phyloP scores from a whole-genome alignment of 2,113 vertebrate species.

The Chascanopsetta lugubris region DNA sequence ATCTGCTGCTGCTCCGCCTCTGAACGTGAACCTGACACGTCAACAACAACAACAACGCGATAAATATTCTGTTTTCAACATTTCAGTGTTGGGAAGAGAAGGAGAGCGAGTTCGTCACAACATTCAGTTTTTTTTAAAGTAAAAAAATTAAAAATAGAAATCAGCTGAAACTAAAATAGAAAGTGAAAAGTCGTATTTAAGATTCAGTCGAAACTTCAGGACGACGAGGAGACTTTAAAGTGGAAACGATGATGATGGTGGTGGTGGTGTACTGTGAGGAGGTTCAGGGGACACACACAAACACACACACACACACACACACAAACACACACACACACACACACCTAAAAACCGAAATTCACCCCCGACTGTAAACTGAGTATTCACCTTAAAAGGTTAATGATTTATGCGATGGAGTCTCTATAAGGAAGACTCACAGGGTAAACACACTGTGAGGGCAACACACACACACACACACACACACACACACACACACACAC shows the following conservation, averaged over 20 bases:
- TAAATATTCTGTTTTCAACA: not conserved
- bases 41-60: not conserved
- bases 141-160: not conserved
- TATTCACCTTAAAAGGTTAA: not conserved
- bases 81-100: constrained; percentile 27
- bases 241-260: not conserved
- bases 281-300: too few relatives aligned
- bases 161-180: not conserved
- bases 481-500: constrained; percentile 12
- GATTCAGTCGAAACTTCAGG: not conserved
- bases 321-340: too few relatives aligned
- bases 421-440: not conserved
- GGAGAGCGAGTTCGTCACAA: constrained; percentile 42
- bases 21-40: constrained; percentile 2
- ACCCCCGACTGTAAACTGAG: not conserved
- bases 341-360: too few relatives aligned
- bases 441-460: not conserved
- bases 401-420: not conserved
- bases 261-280: not conserved
- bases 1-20: constrained; percentile 6
- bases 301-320: too few relatives aligned
- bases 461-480: constrained; percentile 1
- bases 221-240: not conserved
- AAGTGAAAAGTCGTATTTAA: not conserved
- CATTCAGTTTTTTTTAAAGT: constrained; percentile 42